These are phyloP conservation scores for Enteromius radiatus DNA, from an alignment of 2,797 vertebrate species.

Conservation along the genomic window DNA sequence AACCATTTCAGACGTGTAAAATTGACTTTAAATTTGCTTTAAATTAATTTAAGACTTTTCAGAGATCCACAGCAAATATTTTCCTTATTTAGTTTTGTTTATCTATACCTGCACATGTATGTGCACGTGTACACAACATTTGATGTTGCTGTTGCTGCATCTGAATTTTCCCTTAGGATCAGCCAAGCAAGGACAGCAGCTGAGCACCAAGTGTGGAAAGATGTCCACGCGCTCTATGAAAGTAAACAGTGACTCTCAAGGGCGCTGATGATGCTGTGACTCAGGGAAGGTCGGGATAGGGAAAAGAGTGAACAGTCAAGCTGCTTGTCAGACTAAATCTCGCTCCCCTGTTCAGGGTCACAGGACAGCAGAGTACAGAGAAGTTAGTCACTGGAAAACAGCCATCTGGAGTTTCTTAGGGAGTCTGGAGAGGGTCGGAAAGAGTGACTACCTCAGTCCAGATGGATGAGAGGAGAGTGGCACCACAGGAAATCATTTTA, in stretches of 20 bases:
- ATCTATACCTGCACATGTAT: background rate
- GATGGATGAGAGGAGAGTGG: constrained; percentile 12
- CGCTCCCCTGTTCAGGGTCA: constrained; percentile 19
- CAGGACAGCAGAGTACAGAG: background rate
- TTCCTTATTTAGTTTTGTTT: background rate
- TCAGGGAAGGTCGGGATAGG: background rate
- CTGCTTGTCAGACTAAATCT: constrained; percentile 19
- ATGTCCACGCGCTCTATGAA: background rate
- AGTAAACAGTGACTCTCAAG: constrained; percentile 24
- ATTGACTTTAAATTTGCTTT: background rate
- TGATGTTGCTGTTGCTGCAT: background rate
- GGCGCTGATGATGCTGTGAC: constrained; percentile 16
- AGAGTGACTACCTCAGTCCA: background rate
- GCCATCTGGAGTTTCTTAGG: constrained; percentile 27
- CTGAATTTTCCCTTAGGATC: constrained; percentile 23
- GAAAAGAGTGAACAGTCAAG: constrained; percentile 22
- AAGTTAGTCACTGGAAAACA: constrained; percentile 39
- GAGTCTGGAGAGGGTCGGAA: background rate
- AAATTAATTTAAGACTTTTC: background rate
- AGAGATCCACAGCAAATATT: background rate
- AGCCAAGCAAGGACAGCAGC: constrained; percentile 28
- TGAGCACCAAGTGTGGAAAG: constrained; percentile 26
- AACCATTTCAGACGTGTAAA: background rate
- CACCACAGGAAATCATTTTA: background rate
- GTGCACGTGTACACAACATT: constrained; percentile 9